A percentile compares a stretch with the other conserved stretches of the same genome.
These are phyloP conservation scores for Zaprionus davidi DNA, from an alignment of 1,140 invertebrate species.

Conservation along the genomic window DNA sequence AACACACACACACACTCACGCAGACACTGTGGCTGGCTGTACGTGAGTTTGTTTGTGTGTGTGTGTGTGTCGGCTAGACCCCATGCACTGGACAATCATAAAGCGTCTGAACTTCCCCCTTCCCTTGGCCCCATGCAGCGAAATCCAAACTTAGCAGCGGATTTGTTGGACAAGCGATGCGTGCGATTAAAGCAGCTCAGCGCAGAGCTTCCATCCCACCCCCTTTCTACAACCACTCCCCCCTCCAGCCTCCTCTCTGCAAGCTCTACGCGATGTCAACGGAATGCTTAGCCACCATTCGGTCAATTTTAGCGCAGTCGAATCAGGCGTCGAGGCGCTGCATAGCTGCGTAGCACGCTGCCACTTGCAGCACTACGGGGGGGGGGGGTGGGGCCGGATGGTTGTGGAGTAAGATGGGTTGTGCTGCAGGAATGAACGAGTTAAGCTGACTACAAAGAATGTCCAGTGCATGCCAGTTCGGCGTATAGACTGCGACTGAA, in stretches of 20 bases:
- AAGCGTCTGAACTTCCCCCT: conserved; percentile 34
- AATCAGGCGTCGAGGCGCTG: conserved; percentile 6
- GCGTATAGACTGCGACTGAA: neutral
- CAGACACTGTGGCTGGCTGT: too few relatives aligned
- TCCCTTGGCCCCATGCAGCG: neutral
- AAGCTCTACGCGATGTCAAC: conserved; percentile 16
- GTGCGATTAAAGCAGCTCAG: conserved; percentile 33
- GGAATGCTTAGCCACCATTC: conserved; percentile 15
- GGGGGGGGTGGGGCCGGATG: neutral
- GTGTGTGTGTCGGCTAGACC: conserved; percentile 14
- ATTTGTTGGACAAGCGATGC: conserved; percentile 34
- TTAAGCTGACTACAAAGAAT: conserved; percentile 4
- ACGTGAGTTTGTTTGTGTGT: neutral
- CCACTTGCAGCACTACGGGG: neutral
- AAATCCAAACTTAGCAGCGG: conserved; percentile 35
- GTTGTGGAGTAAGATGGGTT: neutral
- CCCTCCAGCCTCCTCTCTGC: neutral
- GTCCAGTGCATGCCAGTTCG: conserved; percentile 6
- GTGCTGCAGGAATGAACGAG: neutral
- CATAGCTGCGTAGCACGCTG: conserved; percentile 1
- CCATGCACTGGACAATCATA: conserved; percentile 64
- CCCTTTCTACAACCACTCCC: neutral
- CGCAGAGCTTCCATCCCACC: neutral
- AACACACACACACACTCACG: neutral
- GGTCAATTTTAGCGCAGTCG: conserved; percentile 21